These are phyloP conservation scores for Tretioscincus oriximinensis DNA, from an alignment of 2,113 vertebrate species.

Conservation along the genomic window DNA sequence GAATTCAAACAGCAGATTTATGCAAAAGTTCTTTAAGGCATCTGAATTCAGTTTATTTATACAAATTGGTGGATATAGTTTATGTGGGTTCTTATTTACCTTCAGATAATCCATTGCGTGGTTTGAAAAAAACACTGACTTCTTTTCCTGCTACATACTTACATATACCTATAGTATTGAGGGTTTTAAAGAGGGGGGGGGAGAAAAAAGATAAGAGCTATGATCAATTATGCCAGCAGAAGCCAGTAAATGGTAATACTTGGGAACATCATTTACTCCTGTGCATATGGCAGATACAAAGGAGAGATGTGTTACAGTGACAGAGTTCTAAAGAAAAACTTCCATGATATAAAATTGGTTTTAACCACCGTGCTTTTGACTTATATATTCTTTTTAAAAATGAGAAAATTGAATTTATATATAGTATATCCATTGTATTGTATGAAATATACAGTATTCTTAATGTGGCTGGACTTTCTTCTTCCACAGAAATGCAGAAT, in stretches of 20 bases:
- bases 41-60: background rate
- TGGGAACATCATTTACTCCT: background rate
- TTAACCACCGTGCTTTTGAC: background rate
- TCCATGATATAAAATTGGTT: background rate
- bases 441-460: background rate
- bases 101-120: background rate
- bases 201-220: too few relatives aligned
- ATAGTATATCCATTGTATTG: background rate
- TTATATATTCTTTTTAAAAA: background rate
- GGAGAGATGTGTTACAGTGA: background rate
- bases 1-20: background rate
- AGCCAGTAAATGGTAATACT: too few relatives aligned
- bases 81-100: background rate
- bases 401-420: background rate
- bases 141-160: background rate
- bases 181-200: too few relatives aligned
- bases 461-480: background rate
- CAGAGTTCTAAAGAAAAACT: background rate
- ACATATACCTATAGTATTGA: too few relatives aligned
- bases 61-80: background rate
- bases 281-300: background rate
- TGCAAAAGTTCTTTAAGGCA: background rate
- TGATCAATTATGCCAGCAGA: too few relatives aligned
- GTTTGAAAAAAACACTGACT: background rate
- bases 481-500: conserved; percentile 17